phyloP scores from a whole-genome alignment of 1,140 invertebrate genomes.

The Drosophila bocki region DNA sequence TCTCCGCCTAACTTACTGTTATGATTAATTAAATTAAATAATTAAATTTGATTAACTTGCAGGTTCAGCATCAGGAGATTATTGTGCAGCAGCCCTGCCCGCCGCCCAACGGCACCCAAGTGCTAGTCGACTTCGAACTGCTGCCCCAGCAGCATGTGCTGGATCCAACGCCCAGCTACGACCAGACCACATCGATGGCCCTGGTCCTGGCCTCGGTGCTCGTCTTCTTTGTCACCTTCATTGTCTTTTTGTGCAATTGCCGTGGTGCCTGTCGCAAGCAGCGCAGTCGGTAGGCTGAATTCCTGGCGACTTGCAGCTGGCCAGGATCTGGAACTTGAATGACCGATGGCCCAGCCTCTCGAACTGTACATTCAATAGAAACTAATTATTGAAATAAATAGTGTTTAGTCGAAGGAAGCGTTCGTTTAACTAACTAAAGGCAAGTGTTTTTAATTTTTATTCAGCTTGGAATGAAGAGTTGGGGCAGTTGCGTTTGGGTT shows the following conservation, averaged over 20 bases:
- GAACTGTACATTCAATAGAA: slow-evolving; percentile 47
- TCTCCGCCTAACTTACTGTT: neutral
- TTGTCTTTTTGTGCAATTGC: slow-evolving; percentile 88
- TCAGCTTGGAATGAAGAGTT: slow-evolving; percentile 35
- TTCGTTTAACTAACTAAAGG: slow-evolving; percentile 73
- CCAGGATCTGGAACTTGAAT: slow-evolving; percentile 21
- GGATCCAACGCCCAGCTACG: slow-evolving; percentile 84
- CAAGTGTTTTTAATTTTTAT: slow-evolving; percentile 43
- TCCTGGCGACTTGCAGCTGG: slow-evolving; percentile 15
- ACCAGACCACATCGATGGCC: slow-evolving; percentile 87
- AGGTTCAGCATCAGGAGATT: slow-evolving; percentile 92
- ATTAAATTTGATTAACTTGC: neutral
- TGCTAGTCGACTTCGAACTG: slow-evolving; percentile 88
- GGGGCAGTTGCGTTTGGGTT: slow-evolving; percentile 27
- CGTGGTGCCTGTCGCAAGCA: slow-evolving; percentile 83
- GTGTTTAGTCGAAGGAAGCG: slow-evolving; percentile 62
- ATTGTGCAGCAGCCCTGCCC: slow-evolving; percentile 92
- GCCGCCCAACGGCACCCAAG: slow-evolving; percentile 90
- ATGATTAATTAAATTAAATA: no score
- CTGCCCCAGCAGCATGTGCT: slow-evolving; percentile 85
- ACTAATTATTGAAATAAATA: slow-evolving; percentile 77
- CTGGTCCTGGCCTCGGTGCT: slow-evolving; percentile 87
- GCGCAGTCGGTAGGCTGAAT: slow-evolving; percentile 58
- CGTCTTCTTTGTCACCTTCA: slow-evolving; percentile 87
- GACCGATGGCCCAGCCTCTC: slow-evolving; percentile 15